Evolutionary conservation across 1,140 invertebrate genomes (phyloP).

Genomic region (Asbolus verrucosus): DNA sequence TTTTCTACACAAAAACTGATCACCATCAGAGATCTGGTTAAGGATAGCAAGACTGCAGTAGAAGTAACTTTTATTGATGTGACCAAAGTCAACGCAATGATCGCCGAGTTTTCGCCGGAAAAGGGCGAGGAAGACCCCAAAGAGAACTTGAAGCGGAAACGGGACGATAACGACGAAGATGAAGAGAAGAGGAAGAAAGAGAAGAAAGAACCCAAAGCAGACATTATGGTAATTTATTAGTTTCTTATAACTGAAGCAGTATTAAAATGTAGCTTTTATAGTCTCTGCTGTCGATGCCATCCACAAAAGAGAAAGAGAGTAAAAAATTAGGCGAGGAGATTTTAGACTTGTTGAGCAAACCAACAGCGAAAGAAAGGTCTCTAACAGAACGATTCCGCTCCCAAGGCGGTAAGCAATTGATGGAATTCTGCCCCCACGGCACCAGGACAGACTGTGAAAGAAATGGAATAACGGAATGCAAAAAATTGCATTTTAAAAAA

Average conservation of each 20-base stretch:
- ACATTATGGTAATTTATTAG: conserved; percentile 72
- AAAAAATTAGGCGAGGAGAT: conserved; percentile 98
- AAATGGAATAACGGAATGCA: conserved; percentile 75
- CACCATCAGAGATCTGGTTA: conserved; percentile 74
- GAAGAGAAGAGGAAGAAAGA: conserved; percentile 64
- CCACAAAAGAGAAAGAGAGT: conserved; percentile 93
- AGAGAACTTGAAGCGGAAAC: conserved; percentile 66
- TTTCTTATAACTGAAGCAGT: no score
- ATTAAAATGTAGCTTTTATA: conserved; percentile 64
- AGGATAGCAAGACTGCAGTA: conserved; percentile 70
- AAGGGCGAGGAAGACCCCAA: conserved; percentile 60
- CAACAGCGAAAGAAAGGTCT: conserved; percentile 94
- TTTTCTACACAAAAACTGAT: conserved; percentile 90
- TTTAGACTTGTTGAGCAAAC: conserved; percentile 91
- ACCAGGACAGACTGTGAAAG: conserved; percentile 90
- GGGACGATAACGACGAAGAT: conserved; percentile 60
- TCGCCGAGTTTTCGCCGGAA: conserved; percentile 69
- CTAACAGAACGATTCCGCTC: conserved; percentile 95
- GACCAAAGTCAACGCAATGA: conserved; percentile 76
- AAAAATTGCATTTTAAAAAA: conserved; percentile 96
- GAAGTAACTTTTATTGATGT: conserved; percentile 79
- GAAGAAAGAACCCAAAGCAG: conserved; percentile 67
- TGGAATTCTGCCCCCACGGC: conserved; percentile 97
- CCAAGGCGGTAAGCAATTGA: conserved; percentile 93
- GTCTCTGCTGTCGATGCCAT: conserved; percentile 93